Base-by-base conservation (phyloP, 2,888 invertebrate genomes). In the Margaritifera margaritifera region DNA sequence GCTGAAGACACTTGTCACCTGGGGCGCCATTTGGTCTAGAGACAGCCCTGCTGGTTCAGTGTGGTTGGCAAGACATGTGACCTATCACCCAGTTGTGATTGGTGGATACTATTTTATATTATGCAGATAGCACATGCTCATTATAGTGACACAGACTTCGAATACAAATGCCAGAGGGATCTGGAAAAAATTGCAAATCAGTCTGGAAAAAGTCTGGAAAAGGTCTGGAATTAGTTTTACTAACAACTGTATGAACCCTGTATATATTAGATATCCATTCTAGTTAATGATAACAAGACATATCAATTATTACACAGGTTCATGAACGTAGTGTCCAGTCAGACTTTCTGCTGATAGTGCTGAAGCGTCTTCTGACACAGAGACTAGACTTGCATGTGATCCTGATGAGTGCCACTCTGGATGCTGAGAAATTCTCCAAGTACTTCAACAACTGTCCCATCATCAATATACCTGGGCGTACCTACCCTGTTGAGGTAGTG, bases 351-450 rank as follows among this genome's bases (percentile, higher is more conserved):
- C 75, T 89, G 77, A 82, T 88, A 31, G 81, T 87, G 31, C 79
- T 89, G 56, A 82, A 81, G 42, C 72, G 77, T 20, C 76, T 89
- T 20, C 70, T 87, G 59, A 51, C 60, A 4, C 72, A 79, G 53
- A 75, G 87, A 52, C 64, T 72, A 64, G 84, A 86, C 61, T 72
- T 86, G 25, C 84, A 84, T 75, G 84, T 89, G n/a, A 80, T 89
- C 20, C 70, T 89, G 71, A 89, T 89, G 88, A 88, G 87, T 78
- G 89, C 89, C 8, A 89, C 89, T 8, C 63, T 89, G 59, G 88
- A 89, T 77, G 81, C 84, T 64, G 78, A 83, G 42, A 87, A 86
- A 68, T 87, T 88, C 71, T 87, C 87, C 0, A 65, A 80, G 6
- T 89, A 87, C 74, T 88, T 89, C 77, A 69, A 80, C 25, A 80